Base-by-base conservation (phyloP, 1,140 invertebrate species). In the Akabosia matsudoensis region DNA sequence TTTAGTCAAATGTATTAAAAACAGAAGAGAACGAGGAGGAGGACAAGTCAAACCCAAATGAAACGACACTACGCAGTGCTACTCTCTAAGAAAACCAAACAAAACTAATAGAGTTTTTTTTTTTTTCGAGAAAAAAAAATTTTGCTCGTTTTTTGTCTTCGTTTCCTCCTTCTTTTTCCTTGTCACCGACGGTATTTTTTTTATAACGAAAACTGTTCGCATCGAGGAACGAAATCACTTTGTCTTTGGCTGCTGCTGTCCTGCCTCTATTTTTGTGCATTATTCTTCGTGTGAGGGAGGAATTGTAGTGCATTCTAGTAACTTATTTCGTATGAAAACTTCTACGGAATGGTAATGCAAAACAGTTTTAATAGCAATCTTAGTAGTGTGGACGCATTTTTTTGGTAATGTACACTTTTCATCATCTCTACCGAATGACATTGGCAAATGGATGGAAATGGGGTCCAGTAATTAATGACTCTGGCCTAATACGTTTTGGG, bases 381-480 rank as follows among this genome's bases (percentile, higher is more conserved):
- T 45, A 45, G 37, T 45, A 18, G 37, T 45, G 37, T 45, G 7
- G 37, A 10, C 7, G 37, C 37, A 45, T 45, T 7, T 45, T 45
- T 45, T 45, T 45, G 18, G 37, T 45, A 18, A 45, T 45, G 37
- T 45, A 22, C 54, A 61, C 54, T 22, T 56, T 56, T 22, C 28
- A 16, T 30, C 22, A 45, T n/a, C n/a, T 61, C 24, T 30, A 16
- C 30, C 24, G 28, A 10, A 22, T 67, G 61, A 67, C 61, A 30
- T 67, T 67, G 61, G 61, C 61, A 67, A 67, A 67, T 67, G 61
- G 61, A 16, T 10, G 37, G n/a, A 67, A 67, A 67, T 67, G 61
- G 61, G 61, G 61, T 67, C 61, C 30, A 67, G 61, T 67, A 67
- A 67, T 67, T 67, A 67, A 67, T 67, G 61, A 31, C 61, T 67